Evolutionary conservation across 2,888 invertebrate genomes (phyloP).

Genomic region (Drosophila suboccidentalis): DNA sequence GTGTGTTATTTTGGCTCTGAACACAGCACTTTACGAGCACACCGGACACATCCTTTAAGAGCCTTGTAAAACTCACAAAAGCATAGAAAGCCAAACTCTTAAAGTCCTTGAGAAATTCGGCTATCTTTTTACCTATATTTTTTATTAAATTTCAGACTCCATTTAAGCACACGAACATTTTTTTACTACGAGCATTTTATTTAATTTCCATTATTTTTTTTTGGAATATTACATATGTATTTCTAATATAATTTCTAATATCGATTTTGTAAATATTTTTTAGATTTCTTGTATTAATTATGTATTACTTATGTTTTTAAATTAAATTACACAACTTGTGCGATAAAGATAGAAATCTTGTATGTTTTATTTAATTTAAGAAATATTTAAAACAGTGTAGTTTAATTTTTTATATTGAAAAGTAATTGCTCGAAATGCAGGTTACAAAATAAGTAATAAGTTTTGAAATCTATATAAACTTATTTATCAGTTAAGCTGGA

Average conservation of each 20-base stretch:
- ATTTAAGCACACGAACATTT: neutral
- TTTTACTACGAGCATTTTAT: neutral
- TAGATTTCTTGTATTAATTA: too few species aligned
- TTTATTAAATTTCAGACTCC: neutral
- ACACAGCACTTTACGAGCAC: conserved; percentile 51
- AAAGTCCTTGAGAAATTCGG: neutral
- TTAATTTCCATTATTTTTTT: neutral
- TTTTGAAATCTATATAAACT: too few species aligned
- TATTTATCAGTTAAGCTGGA: too few species aligned
- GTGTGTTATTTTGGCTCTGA: conserved; percentile 22
- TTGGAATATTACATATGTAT: too few species aligned
- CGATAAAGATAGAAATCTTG: too few species aligned
- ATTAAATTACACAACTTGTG: neutral
- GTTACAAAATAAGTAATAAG: too few species aligned
- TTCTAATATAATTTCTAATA: too few species aligned
- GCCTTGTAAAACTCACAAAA: conserved; percentile 3
- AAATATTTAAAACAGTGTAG: too few species aligned
- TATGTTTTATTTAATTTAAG: too few species aligned
- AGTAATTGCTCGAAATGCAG: too few species aligned
- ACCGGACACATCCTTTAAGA: conserved; percentile 37
- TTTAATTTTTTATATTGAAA: too few species aligned
- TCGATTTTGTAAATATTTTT: neutral
- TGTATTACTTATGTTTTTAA: neutral
- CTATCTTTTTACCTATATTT: neutral
- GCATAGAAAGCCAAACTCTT: neutral